Conservation (phyloP, 2,113 vertebrate genomes). For the cat (Felis catus) region F.catus_Fca126_mat1.0 CM031411.1:14354001-14354500, state of each 20-base stretch:
- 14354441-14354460: background rate
- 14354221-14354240: too few species aligned
- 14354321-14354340: too few species aligned
- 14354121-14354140: background rate
- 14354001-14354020: background rate
- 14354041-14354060: background rate
- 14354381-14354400: background rate
- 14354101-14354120: constrained; percentile 33
- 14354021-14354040: constrained; percentile 9
- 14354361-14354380: background rate
- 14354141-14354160: background rate
- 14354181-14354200: too few species aligned
- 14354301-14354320: too few species aligned
- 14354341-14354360: background rate
- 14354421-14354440: background rate
- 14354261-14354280: too few species aligned
- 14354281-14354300: too few species aligned
- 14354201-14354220: too few species aligned
- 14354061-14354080: background rate
- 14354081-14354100: background rate
- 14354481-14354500: background rate
- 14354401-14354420: background rate
- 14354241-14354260: too few species aligned
- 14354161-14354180: too few species aligned
- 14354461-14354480: background rate